Evolutionary conservation across 1,140 invertebrate species (phyloP).

Genomic region (Drosophila persimilis): DNA sequence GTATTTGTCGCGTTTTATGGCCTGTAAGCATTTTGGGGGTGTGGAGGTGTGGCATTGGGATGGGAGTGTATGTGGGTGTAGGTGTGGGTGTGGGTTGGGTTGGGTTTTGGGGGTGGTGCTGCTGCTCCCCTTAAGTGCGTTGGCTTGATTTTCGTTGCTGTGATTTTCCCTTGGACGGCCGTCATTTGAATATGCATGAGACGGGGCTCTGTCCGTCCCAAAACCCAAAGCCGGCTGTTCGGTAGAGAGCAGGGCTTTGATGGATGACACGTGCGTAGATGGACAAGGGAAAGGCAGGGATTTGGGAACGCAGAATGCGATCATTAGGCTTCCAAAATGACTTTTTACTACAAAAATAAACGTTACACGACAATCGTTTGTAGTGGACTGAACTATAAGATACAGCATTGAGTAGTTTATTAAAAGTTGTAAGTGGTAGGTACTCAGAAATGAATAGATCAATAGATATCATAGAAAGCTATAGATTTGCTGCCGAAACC

Average conservation of each 20-base stretch:
- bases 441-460: no score
- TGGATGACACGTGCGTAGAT: slow-evolving; percentile 67
- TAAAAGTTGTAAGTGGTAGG: no score
- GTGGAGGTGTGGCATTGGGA: not conserved
- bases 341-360: no score
- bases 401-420: no score
- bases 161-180: slow-evolving; percentile 49
- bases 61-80: not conserved
- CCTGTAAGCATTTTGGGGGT: slow-evolving; percentile 35
- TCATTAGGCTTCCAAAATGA: not conserved
- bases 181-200: slow-evolving; percentile 77
- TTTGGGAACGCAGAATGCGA: not conserved
- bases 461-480: no score
- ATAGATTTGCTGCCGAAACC: no score
- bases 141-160: slow-evolving; percentile 72
- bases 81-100: not conserved
- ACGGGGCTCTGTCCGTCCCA: not conserved
- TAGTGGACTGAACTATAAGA: no score
- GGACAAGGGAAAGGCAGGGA: slow-evolving; percentile 1
- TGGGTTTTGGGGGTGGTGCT: slow-evolving; percentile 22
- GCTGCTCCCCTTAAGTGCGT: slow-evolving; percentile 64
- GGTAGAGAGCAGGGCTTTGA: slow-evolving; percentile 34
- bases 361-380: no score
- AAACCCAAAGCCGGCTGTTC: not conserved
- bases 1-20: slow-evolving; percentile 71